Evolutionary conservation across 2,888 invertebrate species (phyloP).

Genomic region (Monopis laevigella): DNA sequence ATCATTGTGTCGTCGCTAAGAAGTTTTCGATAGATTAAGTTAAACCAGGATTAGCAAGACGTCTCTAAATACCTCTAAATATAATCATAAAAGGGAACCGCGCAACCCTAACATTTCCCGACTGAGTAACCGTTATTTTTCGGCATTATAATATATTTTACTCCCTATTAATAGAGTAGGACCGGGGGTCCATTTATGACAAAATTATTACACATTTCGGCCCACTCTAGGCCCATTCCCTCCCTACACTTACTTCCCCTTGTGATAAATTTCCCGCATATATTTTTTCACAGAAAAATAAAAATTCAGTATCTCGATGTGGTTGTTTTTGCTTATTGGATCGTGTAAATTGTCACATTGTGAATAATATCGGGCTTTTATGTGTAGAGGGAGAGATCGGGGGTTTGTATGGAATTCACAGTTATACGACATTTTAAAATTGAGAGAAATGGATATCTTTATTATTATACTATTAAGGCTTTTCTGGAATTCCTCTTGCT

Average conservation of each 20-base stretch:
- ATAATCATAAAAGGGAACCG: too few species aligned
- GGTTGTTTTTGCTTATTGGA: conserved; percentile 25
- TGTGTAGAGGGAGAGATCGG: too few species aligned
- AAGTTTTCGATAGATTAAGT: too few species aligned
- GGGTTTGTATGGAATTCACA: too few species aligned
- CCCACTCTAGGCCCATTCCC: neutral
- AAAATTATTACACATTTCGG: conserved; percentile 8
- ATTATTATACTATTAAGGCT: too few species aligned
- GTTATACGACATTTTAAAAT: too few species aligned
- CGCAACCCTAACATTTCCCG: conserved; percentile 3
- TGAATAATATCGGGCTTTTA: conserved; percentile 5
- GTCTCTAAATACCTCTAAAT: too few species aligned
- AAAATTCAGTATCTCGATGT: conserved; percentile 49
- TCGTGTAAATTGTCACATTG: conserved; percentile 8
- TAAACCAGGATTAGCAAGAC: too few species aligned
- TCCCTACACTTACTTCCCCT: conserved; percentile 5
- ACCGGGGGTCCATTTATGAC: conserved; percentile 11
- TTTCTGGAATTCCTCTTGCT: too few species aligned
- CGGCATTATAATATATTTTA: neutral
- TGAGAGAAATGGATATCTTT: too few species aligned
- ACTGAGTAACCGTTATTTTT: conserved; percentile 5
- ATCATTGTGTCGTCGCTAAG: too few species aligned
- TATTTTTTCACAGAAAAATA: conserved; percentile 23
- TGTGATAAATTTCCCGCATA: conserved; percentile 3
- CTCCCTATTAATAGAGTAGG: conserved; percentile 11